Base-by-base conservation (phyloP, 2,888 invertebrate genomes). In the Synanthedon andrenaeformis region DNA sequence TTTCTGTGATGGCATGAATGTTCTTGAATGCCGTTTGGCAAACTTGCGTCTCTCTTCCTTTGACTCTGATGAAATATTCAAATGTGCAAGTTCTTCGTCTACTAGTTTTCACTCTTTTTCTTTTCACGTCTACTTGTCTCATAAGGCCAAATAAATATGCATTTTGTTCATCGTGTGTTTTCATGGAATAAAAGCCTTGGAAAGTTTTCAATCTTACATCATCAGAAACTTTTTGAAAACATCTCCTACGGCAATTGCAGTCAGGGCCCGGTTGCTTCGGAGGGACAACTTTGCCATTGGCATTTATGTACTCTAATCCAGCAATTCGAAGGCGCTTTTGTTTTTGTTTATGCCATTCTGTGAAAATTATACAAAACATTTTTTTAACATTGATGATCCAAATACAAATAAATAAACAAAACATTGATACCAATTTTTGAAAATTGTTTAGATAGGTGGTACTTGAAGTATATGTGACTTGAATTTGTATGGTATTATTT, bases 291-390 rank as follows among this genome's bases (percentile, higher is more conserved):
- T 89, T 86, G 59, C 89, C 89, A 72, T 89, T 89, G 66, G 89
- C 88, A 67, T 89, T 89, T 69, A 89, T 81, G 62, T 89, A 89
- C 62, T 89, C 84, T 62, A 89, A 67, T 19, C 89, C 89, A 51
- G 89, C 89, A 61, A 89, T 88, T 62, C 89, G 78, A 53, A 89
- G 67, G 10, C 89, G 79, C 67, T 89, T 89, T 64, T 89, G 88
- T 69, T 89, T 89, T 71, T 89, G 89, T 72, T 89, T 89, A 78
- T 89, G 89, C 89, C 89, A 89, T 86, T 89, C 89, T 87, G 74
- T 60, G 83, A 81, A 35, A 23, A 5, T 5, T 23, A 28, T 28
- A 8, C 28, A 57, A 48, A 42, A 49, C 52, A 19, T 28, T 28
- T 28, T 28, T 53, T 41, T 48, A 35, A 23, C 12, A 4, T n/a